Percentiles rank a stretch among this genome's conserved stretches.
These are phyloP conservation scores for Clinocottus analis DNA, from an alignment of 2,113 vertebrate genomes.

Conservation along the genomic window DNA sequence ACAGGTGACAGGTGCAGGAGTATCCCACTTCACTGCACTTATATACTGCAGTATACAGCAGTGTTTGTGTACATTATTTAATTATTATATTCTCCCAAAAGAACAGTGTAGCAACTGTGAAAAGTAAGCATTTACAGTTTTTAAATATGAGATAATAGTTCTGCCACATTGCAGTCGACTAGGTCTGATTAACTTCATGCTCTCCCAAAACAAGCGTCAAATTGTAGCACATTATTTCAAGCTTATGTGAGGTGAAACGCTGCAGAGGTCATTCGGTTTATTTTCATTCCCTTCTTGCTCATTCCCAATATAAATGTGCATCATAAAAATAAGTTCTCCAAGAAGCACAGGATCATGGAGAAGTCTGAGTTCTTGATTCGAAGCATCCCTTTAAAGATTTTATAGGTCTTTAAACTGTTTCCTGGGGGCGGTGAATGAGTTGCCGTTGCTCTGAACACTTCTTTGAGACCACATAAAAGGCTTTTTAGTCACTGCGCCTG, in stretches of 20 bases:
- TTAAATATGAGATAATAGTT: slow-evolving; percentile 15
- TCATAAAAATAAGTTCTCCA: slow-evolving; percentile 40
- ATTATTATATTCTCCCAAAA: neutral
- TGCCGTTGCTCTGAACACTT: slow-evolving; percentile 40
- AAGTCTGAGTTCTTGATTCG: slow-evolving; percentile 54
- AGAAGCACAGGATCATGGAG: slow-evolving; percentile 29
- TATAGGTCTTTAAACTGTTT: slow-evolving; percentile 54
- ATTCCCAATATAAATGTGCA: slow-evolving; percentile 39
- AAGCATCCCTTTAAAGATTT: slow-evolving; percentile 59
- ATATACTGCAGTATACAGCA: neutral
- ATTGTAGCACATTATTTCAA: slow-evolving; percentile 26
- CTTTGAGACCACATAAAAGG: slow-evolving; percentile 61
- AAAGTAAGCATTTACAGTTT: neutral
- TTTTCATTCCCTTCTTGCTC: slow-evolving; percentile 44
- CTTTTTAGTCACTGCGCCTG: slow-evolving; percentile 57
- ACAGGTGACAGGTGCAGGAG: neutral
- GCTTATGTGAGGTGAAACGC: slow-evolving; percentile 31
- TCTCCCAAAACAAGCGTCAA: slow-evolving; percentile 15
- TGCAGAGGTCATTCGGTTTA: slow-evolving; percentile 52
- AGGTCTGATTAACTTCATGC: slow-evolving; percentile 15
- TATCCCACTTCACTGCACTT: neutral
- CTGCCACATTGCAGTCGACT: neutral
- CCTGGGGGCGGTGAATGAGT: slow-evolving; percentile 39
- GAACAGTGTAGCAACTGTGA: neutral
- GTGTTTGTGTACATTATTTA: neutral